A percentile compares a stretch with the other conserved stretches of the same genome.
Evolutionary conservation across 2,888 invertebrate genomes (phyloP).

Genomic region (Epiblema foenella): DNA sequence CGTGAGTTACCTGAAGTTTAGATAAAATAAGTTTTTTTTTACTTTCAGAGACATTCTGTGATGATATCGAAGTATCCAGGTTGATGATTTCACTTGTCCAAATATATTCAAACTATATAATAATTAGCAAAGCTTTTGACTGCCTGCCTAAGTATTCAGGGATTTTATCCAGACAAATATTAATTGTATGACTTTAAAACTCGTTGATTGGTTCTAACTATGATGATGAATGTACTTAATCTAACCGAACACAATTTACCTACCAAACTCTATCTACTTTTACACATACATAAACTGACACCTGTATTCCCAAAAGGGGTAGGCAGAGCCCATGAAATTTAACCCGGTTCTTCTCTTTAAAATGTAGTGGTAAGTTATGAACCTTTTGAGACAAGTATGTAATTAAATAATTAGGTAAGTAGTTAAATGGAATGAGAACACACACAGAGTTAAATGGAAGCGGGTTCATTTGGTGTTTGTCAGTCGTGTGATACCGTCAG

Average conservation of each 20-base stretch:
- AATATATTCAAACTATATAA: no score
- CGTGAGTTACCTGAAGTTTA: background rate
- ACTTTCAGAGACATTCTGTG: background rate
- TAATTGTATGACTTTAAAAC: no score
- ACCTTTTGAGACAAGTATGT: background rate
- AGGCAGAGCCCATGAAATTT: no score
- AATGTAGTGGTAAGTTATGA: background rate
- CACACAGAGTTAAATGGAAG: conserved; percentile 32
- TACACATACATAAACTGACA: no score
- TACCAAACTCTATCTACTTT: no score
- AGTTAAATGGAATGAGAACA: conserved; percentile 29
- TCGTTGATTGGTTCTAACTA: no score
- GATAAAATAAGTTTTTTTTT: background rate
- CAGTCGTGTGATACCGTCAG: conserved; percentile 50
- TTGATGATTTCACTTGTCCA: background rate
- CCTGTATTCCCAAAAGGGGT: no score
- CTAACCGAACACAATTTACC: no score
- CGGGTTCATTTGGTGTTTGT: conserved; percentile 45
- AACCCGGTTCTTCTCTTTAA: no score
- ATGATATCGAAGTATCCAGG: background rate
- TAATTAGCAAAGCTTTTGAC: background rate
- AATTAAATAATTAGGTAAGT: conserved; percentile 26
- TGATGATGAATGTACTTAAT: no score
- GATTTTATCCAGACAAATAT: no score
- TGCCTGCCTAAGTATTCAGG: background rate